phyloP scores from a whole-genome alignment of 2,113 vertebrate genomes.

The Ornithorhynchus anatinus region DNA sequence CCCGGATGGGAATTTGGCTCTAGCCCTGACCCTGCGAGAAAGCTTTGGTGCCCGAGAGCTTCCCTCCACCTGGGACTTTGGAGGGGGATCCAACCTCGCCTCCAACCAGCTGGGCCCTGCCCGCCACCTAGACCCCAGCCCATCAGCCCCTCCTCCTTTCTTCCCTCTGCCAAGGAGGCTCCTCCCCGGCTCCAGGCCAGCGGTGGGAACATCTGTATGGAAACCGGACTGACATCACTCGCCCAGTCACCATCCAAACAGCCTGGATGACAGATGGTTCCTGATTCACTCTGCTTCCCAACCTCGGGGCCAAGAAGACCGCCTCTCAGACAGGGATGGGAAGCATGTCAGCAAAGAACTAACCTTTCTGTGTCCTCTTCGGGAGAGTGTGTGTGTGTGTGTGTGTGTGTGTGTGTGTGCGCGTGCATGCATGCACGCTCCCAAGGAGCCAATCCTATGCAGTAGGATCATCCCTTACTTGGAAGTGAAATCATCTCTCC shows the following conservation, averaged over 20 bases:
- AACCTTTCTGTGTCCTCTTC: too few species aligned
- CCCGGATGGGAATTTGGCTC: accelerated
- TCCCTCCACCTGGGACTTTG: not conserved
- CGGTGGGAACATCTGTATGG: not conserved
- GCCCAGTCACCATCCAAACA: slow-evolving; percentile 24
- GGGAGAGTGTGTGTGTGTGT: too few species aligned
- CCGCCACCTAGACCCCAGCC: not conserved
- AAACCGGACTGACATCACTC: slow-evolving; percentile 6
- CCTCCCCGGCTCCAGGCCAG: not conserved
- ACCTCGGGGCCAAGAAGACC: slow-evolving; percentile 10
- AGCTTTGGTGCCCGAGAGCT: accelerated
- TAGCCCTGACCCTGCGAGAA: not conserved
- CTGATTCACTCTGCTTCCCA: slow-evolving; percentile 31
- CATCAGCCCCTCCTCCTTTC: too few species aligned
- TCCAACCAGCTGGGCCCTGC: not conserved
- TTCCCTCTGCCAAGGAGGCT: not conserved
- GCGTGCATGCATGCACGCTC: too few species aligned
- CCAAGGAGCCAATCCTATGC: not conserved
- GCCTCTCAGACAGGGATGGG: not conserved
- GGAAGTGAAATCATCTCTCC: not conserved
- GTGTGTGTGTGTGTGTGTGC: too few species aligned
- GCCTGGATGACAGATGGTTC: slow-evolving; percentile 10
- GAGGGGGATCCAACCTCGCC: not conserved
- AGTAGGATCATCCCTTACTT: not conserved
- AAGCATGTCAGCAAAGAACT: not conserved